Evolutionary conservation across 2,113 vertebrate genomes (phyloP), one percentile per base, ranked within the genome.

Genomic region (Chinchilla lanigera): DNA sequence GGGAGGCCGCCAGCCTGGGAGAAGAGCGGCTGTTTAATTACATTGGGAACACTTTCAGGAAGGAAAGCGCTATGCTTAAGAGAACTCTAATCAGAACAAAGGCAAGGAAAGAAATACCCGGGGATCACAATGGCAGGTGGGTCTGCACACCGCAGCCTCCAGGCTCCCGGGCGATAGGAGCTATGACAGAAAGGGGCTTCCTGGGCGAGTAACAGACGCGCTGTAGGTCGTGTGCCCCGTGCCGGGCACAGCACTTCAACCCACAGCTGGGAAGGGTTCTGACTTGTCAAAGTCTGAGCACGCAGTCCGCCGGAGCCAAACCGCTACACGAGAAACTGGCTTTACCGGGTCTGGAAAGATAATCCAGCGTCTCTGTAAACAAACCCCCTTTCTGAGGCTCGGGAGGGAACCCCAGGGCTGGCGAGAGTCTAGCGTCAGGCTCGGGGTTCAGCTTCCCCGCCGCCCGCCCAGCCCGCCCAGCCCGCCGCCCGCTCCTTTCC

Each of bases 61-160:
- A 95, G 84, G 78, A 86, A 96, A 93, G 28, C 11, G 38, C 41
- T 81, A 73, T n/a, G 87, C 61, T 93, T 44, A 81, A 89, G 80
- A 38, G 65, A 94, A 89, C 20, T 63, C 52, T 67, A 88, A 84
- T 96, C 47, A 80, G 71, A 92, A 69, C 87, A 95, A 94, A 97
- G 82, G 1, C 30, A 67, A 89, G 50, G 80, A 86, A 93, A 65
- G 60, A 13, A 9, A 54, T 47, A 12, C 60, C 56, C 38, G 0
- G 81, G 69, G 60, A 63, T 75, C 35, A 13, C 41, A 30, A 9
- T 0, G 28, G 75, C 35, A 67, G 97, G 38, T 69, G 91, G 89
- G 52, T 12, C 38, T 56, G 67, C 24, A 11, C 73, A 14, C 33
- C 52, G 33, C 54, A 38, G 50, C 44, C 90, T 73, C 81, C 41